phyloP scores from a whole-genome alignment of 2,888 invertebrate genomes.

The Lepidochitona cinerea region DNA sequence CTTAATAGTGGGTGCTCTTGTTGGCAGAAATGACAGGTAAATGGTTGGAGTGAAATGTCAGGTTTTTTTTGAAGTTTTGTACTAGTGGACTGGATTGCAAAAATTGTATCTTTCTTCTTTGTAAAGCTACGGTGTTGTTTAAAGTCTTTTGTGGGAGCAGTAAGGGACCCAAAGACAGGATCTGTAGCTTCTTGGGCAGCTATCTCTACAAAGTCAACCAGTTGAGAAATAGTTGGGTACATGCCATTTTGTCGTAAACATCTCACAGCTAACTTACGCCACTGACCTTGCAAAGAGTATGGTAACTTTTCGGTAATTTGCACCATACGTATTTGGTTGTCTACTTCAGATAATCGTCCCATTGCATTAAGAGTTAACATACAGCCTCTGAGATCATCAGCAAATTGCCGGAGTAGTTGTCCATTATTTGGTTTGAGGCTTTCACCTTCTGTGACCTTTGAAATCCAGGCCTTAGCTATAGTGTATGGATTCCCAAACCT shows the following conservation, averaged over 20 bases:
- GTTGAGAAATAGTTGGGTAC: neutral
- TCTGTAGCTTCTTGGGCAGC: neutral
- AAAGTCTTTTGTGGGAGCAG: neutral
- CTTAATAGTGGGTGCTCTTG: neutral
- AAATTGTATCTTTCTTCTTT: neutral
- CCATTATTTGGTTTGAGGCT: neutral
- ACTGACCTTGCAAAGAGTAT: neutral
- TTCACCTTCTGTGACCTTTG: neutral
- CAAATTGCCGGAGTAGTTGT: neutral
- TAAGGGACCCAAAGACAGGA: neutral
- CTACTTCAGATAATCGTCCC: neutral
- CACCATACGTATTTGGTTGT: neutral
- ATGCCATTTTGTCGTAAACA: neutral
- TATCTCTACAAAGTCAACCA: neutral
- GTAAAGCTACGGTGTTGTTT: neutral
- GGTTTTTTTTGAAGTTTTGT: neutral
- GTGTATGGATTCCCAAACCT: neutral
- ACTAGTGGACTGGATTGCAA: neutral
- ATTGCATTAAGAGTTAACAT: neutral
- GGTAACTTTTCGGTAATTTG: neutral
- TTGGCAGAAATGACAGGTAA: neutral
- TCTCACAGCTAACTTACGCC: neutral
- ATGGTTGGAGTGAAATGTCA: neutral
- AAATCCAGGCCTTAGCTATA: neutral
- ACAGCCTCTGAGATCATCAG: neutral